Base-by-base conservation (phyloP, 2,888 invertebrate genomes). In the Tinea pellionella region DNA sequence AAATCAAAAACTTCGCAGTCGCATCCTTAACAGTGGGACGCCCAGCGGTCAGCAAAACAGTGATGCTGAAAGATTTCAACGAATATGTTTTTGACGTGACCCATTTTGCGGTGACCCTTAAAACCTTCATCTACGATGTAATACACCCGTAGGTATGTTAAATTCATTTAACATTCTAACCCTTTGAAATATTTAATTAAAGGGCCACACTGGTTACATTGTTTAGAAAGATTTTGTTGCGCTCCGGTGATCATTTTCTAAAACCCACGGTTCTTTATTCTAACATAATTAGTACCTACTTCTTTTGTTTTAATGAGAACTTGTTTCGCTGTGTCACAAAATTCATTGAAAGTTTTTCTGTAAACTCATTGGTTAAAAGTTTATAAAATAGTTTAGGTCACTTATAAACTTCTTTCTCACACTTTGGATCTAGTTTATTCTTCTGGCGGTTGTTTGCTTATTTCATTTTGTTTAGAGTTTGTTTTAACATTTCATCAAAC, bases 181-280 rank as follows among this genome's bases (percentile, higher is more conserved):
- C 77, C 74, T 71, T 70, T 64, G 66, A 73, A 74, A 77, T 78
- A 78, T 79, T 78, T 78, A 78, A 79, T 78, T 77, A 78, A 75
- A 69, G 66, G 62, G 8, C 13, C 55, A 18, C 55, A 18, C 16
- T 47, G 53, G 53, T 53, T 53, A 53, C 53, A 53, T 53, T 53
- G 53, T 53, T 53, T 24, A 53, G 53, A 53, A 53, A 53, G 53
- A 53, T 53, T 53, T 53, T 24, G 53, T 18, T 18, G 12, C 19
- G 12, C 24, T 16, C 53, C 53, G 16, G 53, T 53, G 53, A 53
- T 24, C 53, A 53, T 53, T 53, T 47, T 15, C 47, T n/a, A 47
- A 47, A 47, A 53, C 24, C 13, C 47, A 47, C 13, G 7, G 47
- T 47, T 16, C 47, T 16, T 16, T 47, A 47, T 53, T 53, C 9